A percentile compares a stretch with the other conserved stretches of the same genome.
These are phyloP conservation scores for Napeogenes inachia DNA, from an alignment of 2,888 invertebrate genomes.

Conservation along the genomic window DNA sequence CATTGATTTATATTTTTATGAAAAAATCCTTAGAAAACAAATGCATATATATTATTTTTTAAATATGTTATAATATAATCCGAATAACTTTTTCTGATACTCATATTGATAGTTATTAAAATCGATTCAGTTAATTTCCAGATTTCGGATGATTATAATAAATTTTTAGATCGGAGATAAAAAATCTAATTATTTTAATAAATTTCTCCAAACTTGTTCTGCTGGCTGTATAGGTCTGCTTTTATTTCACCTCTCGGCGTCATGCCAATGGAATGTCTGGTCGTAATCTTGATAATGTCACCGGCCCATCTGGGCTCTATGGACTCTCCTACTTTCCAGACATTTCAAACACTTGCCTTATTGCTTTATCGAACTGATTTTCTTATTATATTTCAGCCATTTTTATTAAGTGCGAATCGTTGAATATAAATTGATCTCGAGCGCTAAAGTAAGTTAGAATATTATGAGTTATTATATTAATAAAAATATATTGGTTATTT, in stretches of 20 bases:
- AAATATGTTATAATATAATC: no score
- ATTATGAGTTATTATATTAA: not conserved
- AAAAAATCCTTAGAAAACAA: no score
- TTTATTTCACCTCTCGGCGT: slow-evolving; percentile 30
- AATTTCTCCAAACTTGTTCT: slow-evolving; percentile 8
- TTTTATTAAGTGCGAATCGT: slow-evolving; percentile 6
- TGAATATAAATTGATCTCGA: slow-evolving; percentile 1
- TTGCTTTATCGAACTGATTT: slow-evolving; percentile 23
- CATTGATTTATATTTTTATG: no score
- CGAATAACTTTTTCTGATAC: no score
- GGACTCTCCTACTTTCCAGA: slow-evolving; percentile 16
- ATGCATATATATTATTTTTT: no score
- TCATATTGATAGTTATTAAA: no score
- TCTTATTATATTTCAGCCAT: slow-evolving; percentile 9
- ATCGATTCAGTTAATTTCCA: no score
- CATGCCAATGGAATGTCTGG: slow-evolving; percentile 27
- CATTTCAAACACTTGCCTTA: slow-evolving; percentile 15
- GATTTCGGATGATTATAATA: not conserved
- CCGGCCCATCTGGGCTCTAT: slow-evolving; percentile 28
- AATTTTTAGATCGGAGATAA: not conserved
- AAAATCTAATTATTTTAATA: not conserved
- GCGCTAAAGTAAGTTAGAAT: not conserved
- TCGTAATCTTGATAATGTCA: slow-evolving; percentile 29
- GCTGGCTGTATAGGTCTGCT: slow-evolving; percentile 16
- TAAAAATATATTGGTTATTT: not conserved